Evolutionary conservation across 1,140 invertebrate genomes (phyloP).

Genomic region (Bicyclus anynana): DNA sequence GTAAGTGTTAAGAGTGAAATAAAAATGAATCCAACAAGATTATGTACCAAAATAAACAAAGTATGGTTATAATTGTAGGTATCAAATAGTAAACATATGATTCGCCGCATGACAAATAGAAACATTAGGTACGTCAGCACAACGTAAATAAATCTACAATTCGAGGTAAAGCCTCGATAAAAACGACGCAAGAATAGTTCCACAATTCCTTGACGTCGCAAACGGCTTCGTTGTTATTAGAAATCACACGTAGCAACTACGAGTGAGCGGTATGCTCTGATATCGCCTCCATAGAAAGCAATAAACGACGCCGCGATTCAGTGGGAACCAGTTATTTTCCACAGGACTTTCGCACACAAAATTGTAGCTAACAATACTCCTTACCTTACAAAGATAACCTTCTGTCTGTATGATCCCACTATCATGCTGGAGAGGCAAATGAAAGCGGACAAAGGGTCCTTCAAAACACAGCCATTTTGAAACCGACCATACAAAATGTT

Average conservation of each 20-base stretch:
- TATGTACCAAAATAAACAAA: constrained; percentile 7
- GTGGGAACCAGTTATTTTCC: constrained; percentile 69
- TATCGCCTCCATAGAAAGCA: constrained; percentile 65
- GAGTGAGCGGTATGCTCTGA: constrained; percentile 38
- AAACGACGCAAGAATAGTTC: constrained; percentile 2
- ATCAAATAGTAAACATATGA: constrained; percentile 25
- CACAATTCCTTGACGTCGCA: background rate
- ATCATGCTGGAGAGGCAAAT: constrained; percentile 74
- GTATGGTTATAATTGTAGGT: constrained; percentile 4
- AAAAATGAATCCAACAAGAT: constrained; percentile 7
- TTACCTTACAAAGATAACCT: constrained; percentile 72
- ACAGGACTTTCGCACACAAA: constrained; percentile 38
- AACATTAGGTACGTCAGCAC: constrained; percentile 4
- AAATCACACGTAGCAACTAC: constrained; percentile 65
- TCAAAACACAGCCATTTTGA: constrained; percentile 79
- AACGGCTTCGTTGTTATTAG: constrained; percentile 52
- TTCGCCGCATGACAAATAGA: constrained; percentile 13
- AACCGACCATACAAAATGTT: constrained; percentile 72
- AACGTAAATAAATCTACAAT: constrained; percentile 33
- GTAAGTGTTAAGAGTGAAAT: too few species aligned
- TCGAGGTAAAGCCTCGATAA: background rate
- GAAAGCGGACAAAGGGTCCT: constrained; percentile 77
- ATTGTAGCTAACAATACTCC: constrained; percentile 40
- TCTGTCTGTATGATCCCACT: constrained; percentile 71
- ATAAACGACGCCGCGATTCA: constrained; percentile 55